phyloP scores from a whole-genome alignment of 2,797 vertebrate species.

The Cetoscarus ocellatus region DNA sequence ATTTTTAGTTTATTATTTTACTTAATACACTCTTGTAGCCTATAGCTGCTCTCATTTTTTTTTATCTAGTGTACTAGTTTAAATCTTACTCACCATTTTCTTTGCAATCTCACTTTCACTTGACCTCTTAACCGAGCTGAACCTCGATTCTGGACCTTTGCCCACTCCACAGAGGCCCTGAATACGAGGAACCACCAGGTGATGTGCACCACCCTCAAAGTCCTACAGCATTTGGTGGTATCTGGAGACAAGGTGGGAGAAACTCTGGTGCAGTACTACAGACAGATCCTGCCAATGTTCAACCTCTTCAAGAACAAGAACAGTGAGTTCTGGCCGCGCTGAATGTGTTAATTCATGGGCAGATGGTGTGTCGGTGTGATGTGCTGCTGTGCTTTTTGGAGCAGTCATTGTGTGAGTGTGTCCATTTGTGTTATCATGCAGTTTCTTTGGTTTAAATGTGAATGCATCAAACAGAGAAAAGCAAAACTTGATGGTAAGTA shows the following conservation, averaged over 20 bases:
- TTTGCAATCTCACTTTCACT: neutral
- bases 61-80: neutral
- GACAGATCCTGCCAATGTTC: slow-evolving; percentile 93
- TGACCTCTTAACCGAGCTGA: neutral
- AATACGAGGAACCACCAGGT: slow-evolving; percentile 92
- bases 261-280: slow-evolving; percentile 92
- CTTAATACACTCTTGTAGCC: slow-evolving; percentile 7
- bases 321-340: slow-evolving; percentile 83
- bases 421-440: slow-evolving; percentile 32
- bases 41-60: slow-evolving; percentile 18
- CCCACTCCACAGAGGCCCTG: slow-evolving; percentile 85
- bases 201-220: slow-evolving; percentile 92
- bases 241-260: slow-evolving; percentile 88
- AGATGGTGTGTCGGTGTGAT: slow-evolving; percentile 37
- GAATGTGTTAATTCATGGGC: slow-evolving; percentile 28
- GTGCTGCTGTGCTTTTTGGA: slow-evolving; percentile 28
- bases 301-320: slow-evolving; percentile 97
- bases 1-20: slow-evolving; percentile 27
- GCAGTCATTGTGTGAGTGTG: slow-evolving; percentile 20
- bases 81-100: neutral
- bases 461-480: neutral
- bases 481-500: neutral
- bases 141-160: slow-evolving; percentile 28
- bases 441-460: slow-evolving; percentile 9
- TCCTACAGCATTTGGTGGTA: slow-evolving; percentile 93